Evolutionary conservation across 2,888 invertebrate genomes (phyloP), one percentile per base, ranked within the genome.

Genomic region (Ferdinandea cuprea): DNA sequence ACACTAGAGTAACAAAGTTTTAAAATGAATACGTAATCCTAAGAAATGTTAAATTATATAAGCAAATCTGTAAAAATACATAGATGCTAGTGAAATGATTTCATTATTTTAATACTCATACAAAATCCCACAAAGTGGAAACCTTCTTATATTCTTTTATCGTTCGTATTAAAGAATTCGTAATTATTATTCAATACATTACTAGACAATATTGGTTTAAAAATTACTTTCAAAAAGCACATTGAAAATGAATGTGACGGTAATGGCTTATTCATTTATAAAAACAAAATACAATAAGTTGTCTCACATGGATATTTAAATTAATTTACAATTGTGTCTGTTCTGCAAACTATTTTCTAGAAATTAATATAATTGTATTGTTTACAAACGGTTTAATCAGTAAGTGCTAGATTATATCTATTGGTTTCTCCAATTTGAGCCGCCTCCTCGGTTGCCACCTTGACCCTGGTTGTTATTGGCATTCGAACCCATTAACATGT

Each of bases 381-480:
- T 44, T 19, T 11, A 44, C 11, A 44, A 9, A 32, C 17, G 19
- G 2, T 21, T 15, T 15, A 25, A 28, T 63, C 13, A 35, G 3
- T 15, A 13, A 11, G 13, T 37, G 13, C 21, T 35, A 35, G 11
- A 15, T 48, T 25, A 17, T n/a, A 17, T 11, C 59, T 59, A 81
- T 40, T 81, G 81, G 28, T 81, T 81, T 32, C 71, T 50, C 81
- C 81, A 81, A 46, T 66, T 81, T 0, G 81, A 81, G 17, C 76
- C 76, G 8, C 35, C 59, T 2, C 76, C 63, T 3, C 68, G 50
- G 19, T 3, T 17, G 15, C 7, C 13, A 7, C 58, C 37, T n/a
- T 37, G 37, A 13, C n/a, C 21, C 13, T 63, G 65, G 35, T 40
- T 40, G 35, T 61, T 79, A 54, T 40, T 77, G 46, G 42, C 7